A percentile compares a stretch with the other conserved stretches of the same genome.
Conservation (phyloP, 35 echinoderm and acorn worm genomes). For the Apostichopus parvimensis region DNA sequence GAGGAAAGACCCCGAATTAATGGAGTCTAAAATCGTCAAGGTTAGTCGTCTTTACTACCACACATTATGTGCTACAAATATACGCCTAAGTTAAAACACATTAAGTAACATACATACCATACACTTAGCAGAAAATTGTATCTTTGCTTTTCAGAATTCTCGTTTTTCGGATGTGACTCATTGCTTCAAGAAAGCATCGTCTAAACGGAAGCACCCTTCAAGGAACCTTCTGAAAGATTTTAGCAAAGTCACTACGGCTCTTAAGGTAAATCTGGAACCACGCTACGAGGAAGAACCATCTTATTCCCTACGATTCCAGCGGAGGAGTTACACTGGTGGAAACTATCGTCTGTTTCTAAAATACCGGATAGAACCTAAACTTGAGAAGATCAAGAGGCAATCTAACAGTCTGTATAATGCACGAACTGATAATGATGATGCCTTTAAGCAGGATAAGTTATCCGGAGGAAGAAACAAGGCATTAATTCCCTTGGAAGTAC, state of each 20-base stretch:
- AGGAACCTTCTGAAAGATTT: slow-evolving; percentile 10
- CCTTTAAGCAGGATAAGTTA: neutral
- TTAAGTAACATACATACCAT: no score
- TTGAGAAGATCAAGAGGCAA: neutral
- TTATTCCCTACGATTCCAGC: neutral
- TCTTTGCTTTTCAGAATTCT: neutral
- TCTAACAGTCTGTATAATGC: neutral
- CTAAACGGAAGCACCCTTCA: neutral
- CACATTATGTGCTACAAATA: no score
- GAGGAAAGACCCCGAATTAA: neutral
- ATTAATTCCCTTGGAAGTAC: neutral
- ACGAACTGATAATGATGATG: neutral
- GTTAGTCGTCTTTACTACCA: neutral
- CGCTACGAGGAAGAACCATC: no score
- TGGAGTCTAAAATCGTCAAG: neutral
- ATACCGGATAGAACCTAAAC: neutral
- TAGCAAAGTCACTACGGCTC: neutral
- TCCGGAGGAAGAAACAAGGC: neutral
- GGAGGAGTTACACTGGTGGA: neutral
- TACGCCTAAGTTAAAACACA: no score
- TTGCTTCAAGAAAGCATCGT: neutral
- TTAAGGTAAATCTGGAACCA: neutral
- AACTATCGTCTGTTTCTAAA: neutral
- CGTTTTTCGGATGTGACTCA: neutral
- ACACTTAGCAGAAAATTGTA: neutral